Percentiles rank a stretch among this genome's conserved stretches.
These are phyloP conservation scores for Halictus ligatus DNA, from an alignment of 2,888 invertebrate species.

Conservation along the genomic window DNA sequence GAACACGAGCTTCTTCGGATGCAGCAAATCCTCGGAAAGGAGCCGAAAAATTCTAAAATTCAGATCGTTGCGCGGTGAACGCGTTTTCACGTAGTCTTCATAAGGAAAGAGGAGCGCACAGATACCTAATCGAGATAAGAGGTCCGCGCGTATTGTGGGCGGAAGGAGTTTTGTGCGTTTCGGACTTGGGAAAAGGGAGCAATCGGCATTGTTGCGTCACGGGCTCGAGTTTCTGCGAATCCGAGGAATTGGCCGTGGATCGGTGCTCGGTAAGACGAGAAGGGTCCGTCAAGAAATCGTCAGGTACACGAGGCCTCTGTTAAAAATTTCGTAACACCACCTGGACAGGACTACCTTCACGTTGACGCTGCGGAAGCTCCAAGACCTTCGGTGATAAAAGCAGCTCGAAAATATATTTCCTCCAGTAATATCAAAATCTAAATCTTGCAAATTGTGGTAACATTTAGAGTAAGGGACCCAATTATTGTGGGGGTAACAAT, in stretches of 20 bases:
- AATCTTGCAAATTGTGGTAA: no score
- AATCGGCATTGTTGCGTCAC: conserved; percentile 82
- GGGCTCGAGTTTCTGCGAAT: conserved; percentile 80
- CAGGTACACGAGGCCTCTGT: conserved; percentile 41
- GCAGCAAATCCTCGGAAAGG: not conserved
- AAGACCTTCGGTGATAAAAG: not conserved
- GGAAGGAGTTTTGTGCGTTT: conserved; percentile 76
- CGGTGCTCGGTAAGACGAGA: conserved; percentile 80
- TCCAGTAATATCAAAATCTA: no score
- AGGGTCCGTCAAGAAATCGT: conserved; percentile 70
- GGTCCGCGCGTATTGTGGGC: conserved; percentile 74
- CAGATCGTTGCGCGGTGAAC: not conserved
- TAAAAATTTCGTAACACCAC: not conserved
- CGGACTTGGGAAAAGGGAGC: conserved; percentile 69
- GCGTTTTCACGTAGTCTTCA: not conserved
- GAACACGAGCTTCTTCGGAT: not conserved
- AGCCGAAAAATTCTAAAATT: not conserved
- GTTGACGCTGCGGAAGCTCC: not conserved
- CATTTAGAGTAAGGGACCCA: no score
- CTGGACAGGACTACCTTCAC: not conserved
- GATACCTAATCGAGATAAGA: conserved; percentile 75
- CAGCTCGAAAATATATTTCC: no score
- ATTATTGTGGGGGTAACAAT: no score
- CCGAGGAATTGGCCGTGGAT: conserved; percentile 59
- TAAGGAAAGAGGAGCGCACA: conserved; percentile 54